phyloP scores from a whole-genome alignment of 2,797 vertebrate species.

The Peromyscus nudipes region DNA sequence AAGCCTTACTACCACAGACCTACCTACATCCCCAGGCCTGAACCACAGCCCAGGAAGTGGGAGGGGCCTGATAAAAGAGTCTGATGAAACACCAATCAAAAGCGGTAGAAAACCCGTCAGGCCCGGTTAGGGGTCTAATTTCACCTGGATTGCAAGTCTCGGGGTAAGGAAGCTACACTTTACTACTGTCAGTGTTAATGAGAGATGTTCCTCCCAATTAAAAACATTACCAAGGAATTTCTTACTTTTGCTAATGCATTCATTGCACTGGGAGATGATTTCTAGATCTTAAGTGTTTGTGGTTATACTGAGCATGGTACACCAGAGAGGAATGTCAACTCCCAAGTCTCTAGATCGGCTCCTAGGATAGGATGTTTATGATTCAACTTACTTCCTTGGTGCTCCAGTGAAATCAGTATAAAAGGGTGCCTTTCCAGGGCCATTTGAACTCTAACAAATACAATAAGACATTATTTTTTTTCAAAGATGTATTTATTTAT shows the following conservation, averaged over 20 bases:
- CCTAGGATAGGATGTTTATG: not conserved
- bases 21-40: too few relatives aligned
- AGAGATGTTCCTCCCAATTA: not conserved
- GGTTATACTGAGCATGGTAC: not conserved
- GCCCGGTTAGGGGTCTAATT: not conserved
- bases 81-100: not conserved
- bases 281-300: conserved; percentile 30
- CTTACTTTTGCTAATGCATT: not conserved
- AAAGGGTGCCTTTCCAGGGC: not conserved
- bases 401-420: not conserved
- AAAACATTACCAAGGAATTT: not conserved
- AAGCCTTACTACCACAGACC: not conserved
- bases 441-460: not conserved
- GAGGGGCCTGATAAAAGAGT: not conserved
- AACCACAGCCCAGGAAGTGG: not conserved
- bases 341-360: not conserved
- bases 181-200: not conserved
- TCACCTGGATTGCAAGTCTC: conserved; percentile 51
- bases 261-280: not conserved
- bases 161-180: conserved; percentile 43
- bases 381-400: not conserved
- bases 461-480: not conserved
- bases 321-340: not conserved
- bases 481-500: too few relatives aligned
- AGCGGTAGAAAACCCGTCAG: not conserved